Conservation (phyloP, 2,797 vertebrate species). For the Tauraco hartlaubi region DNA sequence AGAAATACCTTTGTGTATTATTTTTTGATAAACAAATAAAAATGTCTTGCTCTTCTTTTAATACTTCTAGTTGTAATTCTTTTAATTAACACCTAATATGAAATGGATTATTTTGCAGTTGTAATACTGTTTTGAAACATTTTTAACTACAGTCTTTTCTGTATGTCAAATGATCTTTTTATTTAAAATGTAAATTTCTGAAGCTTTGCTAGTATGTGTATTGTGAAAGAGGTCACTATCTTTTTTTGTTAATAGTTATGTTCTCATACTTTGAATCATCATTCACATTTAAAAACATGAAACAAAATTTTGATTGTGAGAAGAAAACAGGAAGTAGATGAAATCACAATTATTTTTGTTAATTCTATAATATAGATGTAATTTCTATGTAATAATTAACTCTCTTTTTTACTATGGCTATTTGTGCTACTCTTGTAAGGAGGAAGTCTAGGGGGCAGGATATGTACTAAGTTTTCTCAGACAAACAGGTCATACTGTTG, state of each 20-base stretch:
- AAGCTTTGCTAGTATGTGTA: background rate
- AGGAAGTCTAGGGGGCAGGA: background rate
- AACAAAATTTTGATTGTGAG: background rate
- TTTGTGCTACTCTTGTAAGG: background rate
- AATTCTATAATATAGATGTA: background rate
- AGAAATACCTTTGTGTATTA: background rate
- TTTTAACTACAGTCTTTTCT: background rate
- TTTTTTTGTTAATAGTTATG: background rate
- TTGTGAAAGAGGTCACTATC: background rate
- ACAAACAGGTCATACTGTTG: background rate
- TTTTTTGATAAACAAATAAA: background rate
- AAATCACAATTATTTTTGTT: background rate
- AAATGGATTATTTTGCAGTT: background rate
- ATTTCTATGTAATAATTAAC: background rate
- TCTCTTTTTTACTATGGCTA: background rate
- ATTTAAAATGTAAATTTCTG: background rate
- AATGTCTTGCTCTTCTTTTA: background rate
- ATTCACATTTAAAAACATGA: background rate
- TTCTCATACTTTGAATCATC: background rate
- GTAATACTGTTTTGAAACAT: background rate
- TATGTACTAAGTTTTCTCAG: background rate
- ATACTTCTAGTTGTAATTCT: background rate
- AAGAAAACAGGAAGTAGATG: background rate
- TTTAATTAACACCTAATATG: background rate
- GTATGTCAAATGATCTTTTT: background rate